Conservation (phyloP, 2,888 invertebrate species). For the Drosophila rellima region DNA sequence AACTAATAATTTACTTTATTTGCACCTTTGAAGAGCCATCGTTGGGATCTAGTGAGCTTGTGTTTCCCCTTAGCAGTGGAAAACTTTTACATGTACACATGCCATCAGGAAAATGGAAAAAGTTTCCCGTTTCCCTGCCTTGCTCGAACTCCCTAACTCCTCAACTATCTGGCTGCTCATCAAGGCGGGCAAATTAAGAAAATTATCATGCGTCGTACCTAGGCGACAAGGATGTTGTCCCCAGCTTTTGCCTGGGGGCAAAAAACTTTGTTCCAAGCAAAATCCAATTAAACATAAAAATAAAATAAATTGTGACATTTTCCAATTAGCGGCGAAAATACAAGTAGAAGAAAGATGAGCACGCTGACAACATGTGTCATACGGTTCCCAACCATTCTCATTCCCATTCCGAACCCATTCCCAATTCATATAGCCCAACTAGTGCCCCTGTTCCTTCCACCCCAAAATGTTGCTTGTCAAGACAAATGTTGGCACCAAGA, state of each 20-base stretch:
- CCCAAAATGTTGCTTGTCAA: slow-evolving; percentile 34
- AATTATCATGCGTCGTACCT: slow-evolving; percentile 79
- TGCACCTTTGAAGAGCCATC: slow-evolving; percentile 76
- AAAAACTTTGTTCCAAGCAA: slow-evolving; percentile 55
- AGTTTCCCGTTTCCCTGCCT: slow-evolving; percentile 48
- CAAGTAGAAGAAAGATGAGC: slow-evolving; percentile 65
- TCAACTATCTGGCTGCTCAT: slow-evolving; percentile 60
- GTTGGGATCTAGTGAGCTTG: slow-evolving; percentile 11
- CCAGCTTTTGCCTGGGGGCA: slow-evolving; percentile 3
- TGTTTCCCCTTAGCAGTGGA: slow-evolving; percentile 42
- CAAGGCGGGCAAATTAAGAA: slow-evolving; percentile 77
- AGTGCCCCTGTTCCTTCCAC: background rate
- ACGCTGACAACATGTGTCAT: slow-evolving; percentile 80
- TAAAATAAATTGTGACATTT: slow-evolving; percentile 80
- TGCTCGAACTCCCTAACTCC: background rate
- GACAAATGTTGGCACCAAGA: slow-evolving; percentile 78
- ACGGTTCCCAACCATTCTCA: slow-evolving; percentile 20
- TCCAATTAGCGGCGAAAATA: slow-evolving; percentile 77
- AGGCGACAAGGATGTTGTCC: slow-evolving; percentile 53
- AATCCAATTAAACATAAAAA: slow-evolving; percentile 80
- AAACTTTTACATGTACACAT: slow-evolving; percentile 77
- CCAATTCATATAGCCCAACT: slow-evolving; percentile 1
- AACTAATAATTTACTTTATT: slow-evolving; percentile 81
- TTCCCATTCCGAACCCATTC: background rate
- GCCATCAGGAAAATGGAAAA: slow-evolving; percentile 78